These are phyloP conservation scores for Noctuana brunneofusca DNA, from an alignment of 2,888 invertebrate genomes.

Conservation along the genomic window DNA sequence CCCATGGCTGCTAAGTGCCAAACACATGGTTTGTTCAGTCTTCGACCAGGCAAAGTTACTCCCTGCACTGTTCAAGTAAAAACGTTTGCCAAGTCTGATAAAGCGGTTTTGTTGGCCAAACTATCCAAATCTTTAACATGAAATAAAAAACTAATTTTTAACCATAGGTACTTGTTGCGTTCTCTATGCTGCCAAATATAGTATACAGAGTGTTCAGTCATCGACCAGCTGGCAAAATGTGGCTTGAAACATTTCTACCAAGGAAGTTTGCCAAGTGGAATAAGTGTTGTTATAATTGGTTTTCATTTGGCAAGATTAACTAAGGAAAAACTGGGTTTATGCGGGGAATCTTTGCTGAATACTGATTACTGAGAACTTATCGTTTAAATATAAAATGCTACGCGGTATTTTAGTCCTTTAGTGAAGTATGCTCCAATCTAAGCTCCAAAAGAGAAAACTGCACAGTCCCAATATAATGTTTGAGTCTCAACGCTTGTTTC, in stretches of 20 bases:
- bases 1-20: slow-evolving; percentile 22
- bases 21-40: slow-evolving; percentile 5
- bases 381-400: no score
- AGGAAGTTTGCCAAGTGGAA: slow-evolving; percentile 19
- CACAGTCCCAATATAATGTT: no score
- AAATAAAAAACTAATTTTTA: slow-evolving; percentile 1
- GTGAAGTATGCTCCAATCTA: no score
- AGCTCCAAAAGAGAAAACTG: no score
- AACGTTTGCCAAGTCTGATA: neutral
- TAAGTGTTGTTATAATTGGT: slow-evolving; percentile 25
- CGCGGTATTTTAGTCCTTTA: no score
- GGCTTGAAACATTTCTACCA: slow-evolving; percentile 2
- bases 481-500: no score
- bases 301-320: slow-evolving; percentile 27
- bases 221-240: slow-evolving; percentile 11
- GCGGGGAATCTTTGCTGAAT: slow-evolving; percentile 1
- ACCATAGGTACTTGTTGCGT: slow-evolving; percentile 8
- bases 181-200: neutral
- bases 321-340: slow-evolving; percentile 15
- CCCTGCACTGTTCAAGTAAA: neutral
- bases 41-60: neutral
- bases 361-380: neutral
- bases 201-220: neutral
- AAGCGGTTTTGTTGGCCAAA: neutral
- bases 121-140: neutral